Percentiles rank a stretch among this genome's conserved stretches.
Evolutionary conservation across 2,888 invertebrate species (phyloP).

Genomic region (Gortyna flavago): DNA sequence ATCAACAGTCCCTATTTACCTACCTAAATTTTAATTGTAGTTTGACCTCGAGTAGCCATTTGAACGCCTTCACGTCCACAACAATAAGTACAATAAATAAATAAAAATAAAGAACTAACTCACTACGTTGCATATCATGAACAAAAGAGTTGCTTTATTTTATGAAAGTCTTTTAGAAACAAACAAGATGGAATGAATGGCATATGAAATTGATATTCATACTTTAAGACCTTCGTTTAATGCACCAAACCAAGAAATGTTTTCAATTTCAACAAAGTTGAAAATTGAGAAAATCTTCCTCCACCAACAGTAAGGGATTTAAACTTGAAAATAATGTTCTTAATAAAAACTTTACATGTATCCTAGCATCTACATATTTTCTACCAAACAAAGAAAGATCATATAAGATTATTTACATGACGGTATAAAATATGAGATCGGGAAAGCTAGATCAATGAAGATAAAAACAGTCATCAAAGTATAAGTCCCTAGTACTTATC

Average conservation of each 20-base stretch:
- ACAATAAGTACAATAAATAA: background rate
- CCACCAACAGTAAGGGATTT: background rate
- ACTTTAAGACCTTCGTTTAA: slow-evolving; percentile 2
- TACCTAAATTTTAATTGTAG: background rate
- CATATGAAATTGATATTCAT: slow-evolving; percentile 30
- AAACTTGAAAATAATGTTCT: slow-evolving; percentile 8
- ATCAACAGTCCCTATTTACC: background rate
- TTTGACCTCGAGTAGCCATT: background rate
- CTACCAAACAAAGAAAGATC: background rate
- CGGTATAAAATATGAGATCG: background rate
- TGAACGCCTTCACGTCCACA: background rate
- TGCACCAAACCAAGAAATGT: slow-evolving; percentile 5
- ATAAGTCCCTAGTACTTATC: too few species aligned
- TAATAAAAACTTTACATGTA: slow-evolving; percentile 22
- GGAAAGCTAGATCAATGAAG: background rate
- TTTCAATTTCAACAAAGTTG: slow-evolving; percentile 1
- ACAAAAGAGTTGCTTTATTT: background rate
- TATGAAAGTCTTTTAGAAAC: background rate
- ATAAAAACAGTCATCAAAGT: background rate
- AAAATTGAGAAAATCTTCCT: slow-evolving; percentile 1
- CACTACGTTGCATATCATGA: background rate
- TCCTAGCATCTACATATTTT: background rate
- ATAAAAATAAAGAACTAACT: background rate
- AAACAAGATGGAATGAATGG: slow-evolving; percentile 13
- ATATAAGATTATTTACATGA: background rate